Base-by-base conservation (phyloP, 2,888 invertebrate species). In the Melinopterus prodromus region DNA sequence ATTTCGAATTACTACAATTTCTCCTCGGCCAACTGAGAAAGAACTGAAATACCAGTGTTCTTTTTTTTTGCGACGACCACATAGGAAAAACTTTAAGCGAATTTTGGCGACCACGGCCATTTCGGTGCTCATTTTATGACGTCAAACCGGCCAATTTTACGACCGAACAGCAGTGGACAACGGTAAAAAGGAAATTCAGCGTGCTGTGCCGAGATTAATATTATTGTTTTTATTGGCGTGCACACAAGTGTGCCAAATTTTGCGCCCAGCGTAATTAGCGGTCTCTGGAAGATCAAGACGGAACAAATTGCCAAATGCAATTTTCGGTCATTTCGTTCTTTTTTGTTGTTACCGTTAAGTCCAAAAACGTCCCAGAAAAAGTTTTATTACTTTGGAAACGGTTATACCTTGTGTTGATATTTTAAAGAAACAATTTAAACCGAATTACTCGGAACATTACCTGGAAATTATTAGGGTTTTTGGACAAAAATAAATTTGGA, bases 1-100 rank as follows among this genome's bases (percentile, higher is more conserved):
- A 81, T 77, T 70, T 72, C 71, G 79, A 79, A 81, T 81, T 75
- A 81, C 79, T 77, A 79, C 77, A 81, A 81, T 81, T 81, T 81
- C 79, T 81, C 77, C 72, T 77, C 36, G n/a, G 35, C 74, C 36
- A 35, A 16, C 26, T 36, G 35, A 53, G 53, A 53, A 53, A 53
- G 26, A 26, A 26, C 1, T 26, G 3, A 26, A 26, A 53, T 53
- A 53, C 7, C 53, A 7, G 53, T 53, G 53, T 7, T 4, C 5
- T 53, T 6, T 7, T 53, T 53, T 12, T 53, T 53, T 53, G 53
- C 53, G 9, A 6, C 53, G 53, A 53, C 7, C 53, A 53, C 53
- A 53, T 53, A 12, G 53, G 53, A 53, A 9, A 9, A 9, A 9
- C 12, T 1, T 53, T 6, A 9, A 1, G 53, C 53, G 12, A 53